A percentile compares a stretch with the other conserved stretches of the same genome.
Conservation (phyloP, 64 coral and sea anemone species). For the Pachyseris speciosa region DNA sequence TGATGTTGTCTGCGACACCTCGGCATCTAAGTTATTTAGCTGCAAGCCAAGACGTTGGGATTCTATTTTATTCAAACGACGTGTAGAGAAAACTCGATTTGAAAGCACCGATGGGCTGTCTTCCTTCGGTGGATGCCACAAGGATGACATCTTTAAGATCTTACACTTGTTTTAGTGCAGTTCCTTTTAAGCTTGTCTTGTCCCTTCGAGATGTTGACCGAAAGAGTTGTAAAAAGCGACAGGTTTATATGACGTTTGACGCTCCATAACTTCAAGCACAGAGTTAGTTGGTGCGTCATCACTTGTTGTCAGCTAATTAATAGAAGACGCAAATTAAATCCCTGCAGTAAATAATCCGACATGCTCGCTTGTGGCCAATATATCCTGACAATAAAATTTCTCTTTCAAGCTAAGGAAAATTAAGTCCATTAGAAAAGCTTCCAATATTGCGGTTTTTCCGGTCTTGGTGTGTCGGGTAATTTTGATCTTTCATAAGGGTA, state of each 20-base stretch:
- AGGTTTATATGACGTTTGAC: neutral
- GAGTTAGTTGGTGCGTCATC: constrained; percentile 7
- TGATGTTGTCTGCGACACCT: neutral
- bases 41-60: neutral
- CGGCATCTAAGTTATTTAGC: neutral
- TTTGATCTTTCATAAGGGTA: no score
- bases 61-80: constrained; percentile 31
- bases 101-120: constrained; percentile 24
- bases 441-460: no score
- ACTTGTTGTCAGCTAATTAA: constrained; percentile 4
- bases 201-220: neutral
- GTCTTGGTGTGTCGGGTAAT: no score
- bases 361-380: no score
- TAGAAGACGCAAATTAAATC: neutral
- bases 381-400: no score
- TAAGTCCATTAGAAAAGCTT: no score
- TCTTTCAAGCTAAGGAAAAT: neutral
- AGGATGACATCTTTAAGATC: neutral
- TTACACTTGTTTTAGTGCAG: neutral
- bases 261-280: neutral
- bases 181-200: neutral
- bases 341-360: neutral
- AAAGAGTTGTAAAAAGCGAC: neutral
- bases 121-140: neutral
- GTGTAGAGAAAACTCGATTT: constrained; percentile 10